Evolutionary conservation across 1,140 invertebrate genomes (phyloP), one percentile per base, ranked within the genome.

Genomic region (Stegodyphus dumicola): DNA sequence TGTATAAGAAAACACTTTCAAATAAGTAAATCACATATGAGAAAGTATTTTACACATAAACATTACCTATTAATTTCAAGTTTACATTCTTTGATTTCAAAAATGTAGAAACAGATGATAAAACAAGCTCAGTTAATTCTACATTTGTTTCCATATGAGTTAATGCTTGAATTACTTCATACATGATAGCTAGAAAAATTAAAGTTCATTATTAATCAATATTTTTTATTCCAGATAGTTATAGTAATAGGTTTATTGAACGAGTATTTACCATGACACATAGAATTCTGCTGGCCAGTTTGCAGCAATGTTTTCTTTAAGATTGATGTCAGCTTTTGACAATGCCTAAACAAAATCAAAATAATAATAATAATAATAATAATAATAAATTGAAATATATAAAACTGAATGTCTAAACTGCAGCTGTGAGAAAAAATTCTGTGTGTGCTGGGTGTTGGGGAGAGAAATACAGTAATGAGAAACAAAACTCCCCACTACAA

Each of bases 11-110:
- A 33, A 33, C 33, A 33, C 3, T 33, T 33, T 33, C 33, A 33
- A 33, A 9, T 69, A 17, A 18, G 10, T n/a, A 10, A 67, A 67
- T 18, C 2, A 67, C 4, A 67, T 69, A 17, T 69, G 4, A 6
- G 18, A 18, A 69, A 67, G 6, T 67, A 7, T 6, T 67, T 67
- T 1, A 17, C 1, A 67, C 5, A 60, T 60, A 60, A 69, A 66
- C 66, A 48, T 85, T 65, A 86, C 85, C 85, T 53, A 80, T 86
- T 51, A 78, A 66, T 64, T 86, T 86, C n/a, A 86, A 76, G n/a
- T 86, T 86, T 9, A 75, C 54, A 75, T 77, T 76, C 51, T 76
- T 80, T 67, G 85, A 79, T 80, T 86, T 86, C 4, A 86, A 70
- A 53, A 86, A 76, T 51, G 17, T 67, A 7, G 77, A 77, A 49